phyloP scores from a whole-genome alignment of 2,113 vertebrate genomes.

The Chaetodon auriga region DNA sequence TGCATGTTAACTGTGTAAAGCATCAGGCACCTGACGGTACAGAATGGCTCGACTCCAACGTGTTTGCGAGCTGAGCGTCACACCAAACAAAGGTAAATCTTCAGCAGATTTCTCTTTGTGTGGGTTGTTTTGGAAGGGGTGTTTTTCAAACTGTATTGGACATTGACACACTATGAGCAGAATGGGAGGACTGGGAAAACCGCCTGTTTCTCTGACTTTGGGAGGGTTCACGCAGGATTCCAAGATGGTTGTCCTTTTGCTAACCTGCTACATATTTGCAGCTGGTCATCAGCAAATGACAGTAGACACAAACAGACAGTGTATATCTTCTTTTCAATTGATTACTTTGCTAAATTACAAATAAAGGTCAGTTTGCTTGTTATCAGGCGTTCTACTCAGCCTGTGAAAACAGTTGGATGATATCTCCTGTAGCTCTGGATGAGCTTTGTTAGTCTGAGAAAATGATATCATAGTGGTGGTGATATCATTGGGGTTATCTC shows the following conservation, averaged over 20 bases:
- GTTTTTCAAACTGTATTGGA: not conserved
- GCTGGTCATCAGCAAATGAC: not conserved
- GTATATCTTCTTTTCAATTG: not conserved
- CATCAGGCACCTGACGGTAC: constrained; percentile 13
- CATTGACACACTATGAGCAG: not conserved
- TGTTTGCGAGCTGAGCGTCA: not conserved
- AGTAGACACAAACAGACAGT: not conserved
- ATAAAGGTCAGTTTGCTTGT: not conserved
- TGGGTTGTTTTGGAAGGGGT: constrained; percentile 1
- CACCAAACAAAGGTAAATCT: constrained; percentile 2
- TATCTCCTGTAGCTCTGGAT: not conserved
- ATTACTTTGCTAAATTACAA: not conserved
- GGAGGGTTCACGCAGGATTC: not conserved
- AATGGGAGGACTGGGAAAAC: not conserved
- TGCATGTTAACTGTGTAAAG: constrained; percentile 13
- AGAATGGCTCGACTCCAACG: not conserved
- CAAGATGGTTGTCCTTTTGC: not conserved
- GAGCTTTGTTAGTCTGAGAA: not conserved
- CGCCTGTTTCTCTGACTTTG: not conserved
- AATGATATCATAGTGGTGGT: not conserved
- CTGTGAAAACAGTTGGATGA: not conserved
- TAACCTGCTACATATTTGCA: not conserved
- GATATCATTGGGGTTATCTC: not conserved
- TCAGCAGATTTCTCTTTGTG: not conserved
- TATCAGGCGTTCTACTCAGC: not conserved